phyloP scores from a whole-genome alignment of 2,113 vertebrate genomes.

The Gymnarchus niloticus region DNA sequence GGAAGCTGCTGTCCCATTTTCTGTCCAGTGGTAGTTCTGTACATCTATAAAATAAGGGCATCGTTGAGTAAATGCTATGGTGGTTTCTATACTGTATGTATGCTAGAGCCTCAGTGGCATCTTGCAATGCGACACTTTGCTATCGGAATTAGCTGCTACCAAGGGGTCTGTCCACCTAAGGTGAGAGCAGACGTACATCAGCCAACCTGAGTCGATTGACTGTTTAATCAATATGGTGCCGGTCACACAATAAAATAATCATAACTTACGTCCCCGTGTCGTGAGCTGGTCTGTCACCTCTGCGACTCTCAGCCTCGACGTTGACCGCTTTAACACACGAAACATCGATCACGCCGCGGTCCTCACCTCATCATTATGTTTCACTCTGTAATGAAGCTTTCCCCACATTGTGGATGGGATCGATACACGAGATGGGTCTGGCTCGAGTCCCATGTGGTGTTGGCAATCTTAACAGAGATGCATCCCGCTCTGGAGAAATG shows the following conservation, averaged over 20 bases:
- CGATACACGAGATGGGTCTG: not conserved
- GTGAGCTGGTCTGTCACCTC: not conserved
- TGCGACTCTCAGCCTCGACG: not conserved
- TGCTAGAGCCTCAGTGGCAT: not conserved
- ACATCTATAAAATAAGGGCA: not conserved
- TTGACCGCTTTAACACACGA: not conserved
- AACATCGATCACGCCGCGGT: not conserved
- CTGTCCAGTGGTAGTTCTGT: not conserved
- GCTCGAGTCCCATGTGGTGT: not conserved
- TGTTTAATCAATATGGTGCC: not conserved
- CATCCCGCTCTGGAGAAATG: not conserved
- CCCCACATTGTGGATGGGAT: not conserved
- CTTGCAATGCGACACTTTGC: not conserved
- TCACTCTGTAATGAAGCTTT: constrained; percentile 13
- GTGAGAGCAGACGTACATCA: not conserved
- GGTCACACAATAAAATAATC: not conserved
- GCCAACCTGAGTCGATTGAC: not conserved
- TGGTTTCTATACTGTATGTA: not conserved
- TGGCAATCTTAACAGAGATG: not conserved
- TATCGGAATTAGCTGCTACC: not conserved
- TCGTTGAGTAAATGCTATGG: not conserved
- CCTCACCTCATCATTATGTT: not conserved
- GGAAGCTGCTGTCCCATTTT: not conserved
- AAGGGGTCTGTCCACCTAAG: not conserved
- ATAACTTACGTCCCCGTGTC: not conserved